These are phyloP conservation scores for Trematocara stigmaticum DNA, from an alignment of 2,113 vertebrate species.

Conservation along the genomic window DNA sequence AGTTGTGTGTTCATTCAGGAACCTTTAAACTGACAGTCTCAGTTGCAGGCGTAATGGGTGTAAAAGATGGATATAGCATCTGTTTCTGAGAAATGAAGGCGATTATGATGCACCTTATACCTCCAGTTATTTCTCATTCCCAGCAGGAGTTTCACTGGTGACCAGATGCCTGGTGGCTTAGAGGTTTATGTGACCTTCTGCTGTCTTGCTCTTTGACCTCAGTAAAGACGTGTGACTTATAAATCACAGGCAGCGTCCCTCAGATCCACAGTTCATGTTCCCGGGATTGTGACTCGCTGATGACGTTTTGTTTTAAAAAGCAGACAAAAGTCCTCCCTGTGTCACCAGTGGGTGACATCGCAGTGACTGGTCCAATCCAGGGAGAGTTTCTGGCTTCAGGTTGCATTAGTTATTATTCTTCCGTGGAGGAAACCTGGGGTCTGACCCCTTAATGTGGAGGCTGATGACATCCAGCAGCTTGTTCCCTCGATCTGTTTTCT, in stretches of 20 bases:
- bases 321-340: neutral
- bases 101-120: neutral
- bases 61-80: accelerated
- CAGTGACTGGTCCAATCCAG: neutral
- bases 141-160: neutral
- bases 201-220: neutral
- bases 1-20: neutral
- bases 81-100: neutral
- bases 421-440: neutral
- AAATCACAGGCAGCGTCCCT: neutral
- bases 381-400: neutral
- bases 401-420: neutral
- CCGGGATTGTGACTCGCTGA: neutral
- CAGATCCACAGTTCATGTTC: neutral
- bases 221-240: neutral
- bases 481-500: neutral
- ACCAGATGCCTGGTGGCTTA: no score
- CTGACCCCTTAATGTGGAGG: neutral
- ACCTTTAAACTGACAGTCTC: neutral
- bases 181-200: neutral
- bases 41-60: accelerated
- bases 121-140: neutral
- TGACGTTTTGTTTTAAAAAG: neutral
- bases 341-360: neutral
- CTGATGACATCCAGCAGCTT: neutral